Conservation (phyloP, 2,888 invertebrate genomes). For the Microctonus brassicae region DNA sequence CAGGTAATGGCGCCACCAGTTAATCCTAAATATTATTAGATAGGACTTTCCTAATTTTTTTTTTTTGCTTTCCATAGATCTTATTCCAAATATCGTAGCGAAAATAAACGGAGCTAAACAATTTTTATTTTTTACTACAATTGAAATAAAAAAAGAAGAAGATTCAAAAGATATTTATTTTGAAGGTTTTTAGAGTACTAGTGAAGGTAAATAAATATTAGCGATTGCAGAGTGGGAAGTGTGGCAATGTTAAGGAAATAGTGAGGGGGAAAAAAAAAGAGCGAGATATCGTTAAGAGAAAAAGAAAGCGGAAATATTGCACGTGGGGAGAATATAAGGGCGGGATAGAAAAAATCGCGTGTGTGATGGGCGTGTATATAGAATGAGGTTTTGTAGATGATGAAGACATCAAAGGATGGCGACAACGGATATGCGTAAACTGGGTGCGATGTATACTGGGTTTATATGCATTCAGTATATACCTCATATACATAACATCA, state of each 20-base stretch:
- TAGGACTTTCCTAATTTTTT: constrained; percentile 6
- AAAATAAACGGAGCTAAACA: neutral
- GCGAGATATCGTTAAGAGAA: constrained; percentile 22
- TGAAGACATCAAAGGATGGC: constrained; percentile 64
- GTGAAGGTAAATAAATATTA: no score
- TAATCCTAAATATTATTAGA: constrained; percentile 46
- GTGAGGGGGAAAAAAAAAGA: constrained; percentile 3
- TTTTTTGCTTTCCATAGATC: neutral
- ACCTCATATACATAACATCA: neutral
- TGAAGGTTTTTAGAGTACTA: no score
- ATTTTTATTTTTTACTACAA: neutral
- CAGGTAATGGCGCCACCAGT: constrained; percentile 56
- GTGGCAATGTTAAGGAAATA: neutral
- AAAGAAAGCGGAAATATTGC: constrained; percentile 33
- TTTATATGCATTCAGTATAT: constrained; percentile 34
- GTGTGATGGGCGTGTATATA: constrained; percentile 30
- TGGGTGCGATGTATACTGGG: constrained; percentile 40
- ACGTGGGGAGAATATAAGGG: constrained; percentile 26
- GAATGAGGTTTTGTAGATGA: constrained; percentile 43
- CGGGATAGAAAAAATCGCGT: constrained; percentile 15
- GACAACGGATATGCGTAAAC: constrained; percentile 69
- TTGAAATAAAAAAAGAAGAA: no score
- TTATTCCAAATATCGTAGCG: neutral
- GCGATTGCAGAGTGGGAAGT: no score
- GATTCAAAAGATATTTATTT: no score